Conservation (phyloP, 2,888 invertebrate genomes). For the Spodoptera littoralis region DNA sequence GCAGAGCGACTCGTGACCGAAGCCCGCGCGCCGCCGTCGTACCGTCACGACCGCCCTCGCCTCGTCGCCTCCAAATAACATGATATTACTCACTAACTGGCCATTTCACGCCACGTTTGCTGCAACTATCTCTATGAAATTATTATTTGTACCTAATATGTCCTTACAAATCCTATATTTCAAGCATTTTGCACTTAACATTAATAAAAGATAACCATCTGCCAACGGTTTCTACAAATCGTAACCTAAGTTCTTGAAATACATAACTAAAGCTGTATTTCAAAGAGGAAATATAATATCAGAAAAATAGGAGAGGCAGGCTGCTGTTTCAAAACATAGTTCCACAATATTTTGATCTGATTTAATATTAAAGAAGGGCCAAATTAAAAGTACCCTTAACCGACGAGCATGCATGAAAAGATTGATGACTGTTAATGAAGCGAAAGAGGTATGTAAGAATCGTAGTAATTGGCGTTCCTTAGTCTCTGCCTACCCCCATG, state of each 20-base stretch:
- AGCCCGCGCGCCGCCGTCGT: slow-evolving; percentile 69
- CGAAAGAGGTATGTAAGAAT: too few relatives aligned
- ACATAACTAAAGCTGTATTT: slow-evolving; percentile 5
- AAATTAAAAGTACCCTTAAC: too few relatives aligned
- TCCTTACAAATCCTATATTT: slow-evolving; percentile 49
- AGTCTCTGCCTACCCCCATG: too few relatives aligned
- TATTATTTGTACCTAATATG: slow-evolving; percentile 58
- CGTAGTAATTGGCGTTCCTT: too few relatives aligned
- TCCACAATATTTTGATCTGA: too few relatives aligned
- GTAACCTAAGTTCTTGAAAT: slow-evolving; percentile 41
- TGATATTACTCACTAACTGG: slow-evolving; percentile 87
- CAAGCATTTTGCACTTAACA: slow-evolving; percentile 45
- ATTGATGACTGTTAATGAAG: too few relatives aligned
- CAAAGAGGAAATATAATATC: slow-evolving; percentile 16
- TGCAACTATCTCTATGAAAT: slow-evolving; percentile 68
- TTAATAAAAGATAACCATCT: slow-evolving; percentile 49
- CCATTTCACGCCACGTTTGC: slow-evolving; percentile 84
- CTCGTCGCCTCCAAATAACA: slow-evolving; percentile 84
- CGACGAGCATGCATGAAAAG: too few relatives aligned
- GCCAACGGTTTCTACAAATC: slow-evolving; percentile 24
- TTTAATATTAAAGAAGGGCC: too few relatives aligned
- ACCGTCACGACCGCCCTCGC: slow-evolving; percentile 82
- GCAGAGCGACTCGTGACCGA: slow-evolving; percentile 84
- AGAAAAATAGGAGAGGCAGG: neutral
- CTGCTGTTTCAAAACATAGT: too few relatives aligned